Percentiles rank a stretch among this genome's conserved stretches.
These are phyloP conservation scores for Hylomyscus alleni DNA, from an alignment of 2,797 vertebrate species.

Conservation along the genomic window DNA sequence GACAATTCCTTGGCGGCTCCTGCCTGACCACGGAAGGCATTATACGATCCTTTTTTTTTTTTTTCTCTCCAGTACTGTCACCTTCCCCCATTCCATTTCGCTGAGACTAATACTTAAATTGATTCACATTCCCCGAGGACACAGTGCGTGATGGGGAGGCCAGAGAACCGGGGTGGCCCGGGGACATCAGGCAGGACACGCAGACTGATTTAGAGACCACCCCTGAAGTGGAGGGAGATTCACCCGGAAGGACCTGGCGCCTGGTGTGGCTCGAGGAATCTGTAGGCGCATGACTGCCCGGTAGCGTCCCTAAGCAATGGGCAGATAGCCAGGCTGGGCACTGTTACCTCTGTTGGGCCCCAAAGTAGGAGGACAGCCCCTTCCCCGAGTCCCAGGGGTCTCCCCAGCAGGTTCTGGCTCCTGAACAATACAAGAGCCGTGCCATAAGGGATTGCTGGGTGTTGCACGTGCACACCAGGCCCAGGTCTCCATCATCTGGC, in stretches of 20 bases:
- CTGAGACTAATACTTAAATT: conserved; percentile 87
- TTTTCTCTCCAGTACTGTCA: conserved; percentile 68
- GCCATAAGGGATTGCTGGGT: neutral
- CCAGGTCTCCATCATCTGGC: neutral
- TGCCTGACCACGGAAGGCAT: conserved; percentile 65
- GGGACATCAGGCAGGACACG: conserved; percentile 55
- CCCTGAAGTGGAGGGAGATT: conserved; percentile 6
- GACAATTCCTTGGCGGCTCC: conserved; percentile 68
- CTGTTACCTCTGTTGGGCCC: neutral
- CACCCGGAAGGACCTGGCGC: neutral
- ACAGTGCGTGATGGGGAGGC: conserved; percentile 57
- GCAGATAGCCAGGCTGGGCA: neutral
- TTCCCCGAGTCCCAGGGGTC: neutral
- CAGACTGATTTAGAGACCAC: conserved; percentile 14
- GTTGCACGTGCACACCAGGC: neutral
- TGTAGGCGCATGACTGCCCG: neutral
- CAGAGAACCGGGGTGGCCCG: conserved; percentile 78
- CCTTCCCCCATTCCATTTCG: conserved; percentile 84
- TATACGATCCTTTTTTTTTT: conserved; percentile 72
- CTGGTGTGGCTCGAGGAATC: neutral
- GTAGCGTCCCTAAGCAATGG: neutral
- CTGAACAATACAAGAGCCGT: neutral
- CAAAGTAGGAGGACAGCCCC: neutral
- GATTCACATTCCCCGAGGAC: conserved; percentile 85
- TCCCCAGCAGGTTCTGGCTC: neutral